Evolutionary conservation across 64 coral and sea anemone genomes (phyloP), one percentile per base, ranked within the genome.

Genomic region (Acropora tenuis): DNA sequence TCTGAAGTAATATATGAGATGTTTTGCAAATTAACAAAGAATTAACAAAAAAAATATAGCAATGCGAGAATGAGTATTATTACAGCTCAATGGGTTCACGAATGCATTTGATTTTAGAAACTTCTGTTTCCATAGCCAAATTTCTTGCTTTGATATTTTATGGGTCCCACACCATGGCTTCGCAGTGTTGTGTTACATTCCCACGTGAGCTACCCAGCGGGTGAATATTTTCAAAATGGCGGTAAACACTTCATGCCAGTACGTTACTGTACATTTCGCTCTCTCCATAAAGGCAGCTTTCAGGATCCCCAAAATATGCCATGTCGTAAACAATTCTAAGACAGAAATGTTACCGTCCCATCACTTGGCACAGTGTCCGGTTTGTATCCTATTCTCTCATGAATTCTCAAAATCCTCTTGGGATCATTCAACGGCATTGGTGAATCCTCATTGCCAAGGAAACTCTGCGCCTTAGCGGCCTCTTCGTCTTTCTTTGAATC

Each of bases 361-460:
- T 97, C 95, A 77, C 95, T 97, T 65, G 88, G 92, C 77, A 97
- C 95, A 89, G 76, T 86, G 40, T 97, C 87, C 47, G 95, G 95
- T 18, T 97, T 97, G 46, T 94, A 94, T 8, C 95, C 95, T 66
- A 97, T 97, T 75, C 95, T 78, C 63, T 97, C 91, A 12, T 94
- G 95, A 19, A 97, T 79, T 83, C 77, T 93, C 11, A 74, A 76
- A 59, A 97, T 90, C 60, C 89, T 86, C 61, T 97, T 89, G 66
- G 91, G 66, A 53, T 93, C 80, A 58, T 65, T 94, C 40, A 91
- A 40, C 53, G 93, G 72, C 73, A 84, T 47, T 3, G 88, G 68
- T n/a, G 61, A 80, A 41, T 85, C 83, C 16, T 85, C 60, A 13
- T 63, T 63, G 3, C 60, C 85, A 1, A 49, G 58, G 48, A 50